These are phyloP conservation scores for Cephus sareptanus DNA, from an alignment of 2,888 invertebrate genomes.

Conservation along the genomic window DNA sequence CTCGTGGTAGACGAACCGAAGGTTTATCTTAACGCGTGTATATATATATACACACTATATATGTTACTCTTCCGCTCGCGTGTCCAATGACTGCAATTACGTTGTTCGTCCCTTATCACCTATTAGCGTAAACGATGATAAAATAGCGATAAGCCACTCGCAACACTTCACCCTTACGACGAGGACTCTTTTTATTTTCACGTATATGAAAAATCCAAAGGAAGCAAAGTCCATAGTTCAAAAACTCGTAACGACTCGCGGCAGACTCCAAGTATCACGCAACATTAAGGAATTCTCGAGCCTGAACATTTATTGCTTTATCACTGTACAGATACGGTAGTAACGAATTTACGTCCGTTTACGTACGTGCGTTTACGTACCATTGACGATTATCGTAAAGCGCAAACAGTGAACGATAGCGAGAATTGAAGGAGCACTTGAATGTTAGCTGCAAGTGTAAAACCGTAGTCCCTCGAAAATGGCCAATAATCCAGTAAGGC, in stretches of 20 bases:
- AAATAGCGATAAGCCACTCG: neutral
- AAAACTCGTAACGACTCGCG: slow-evolving; percentile 14
- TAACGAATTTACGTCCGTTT: neutral
- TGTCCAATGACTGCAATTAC: neutral
- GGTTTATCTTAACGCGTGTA: neutral
- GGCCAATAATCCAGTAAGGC: neutral
- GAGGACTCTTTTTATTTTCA: neutral
- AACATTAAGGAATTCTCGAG: slow-evolving; percentile 34
- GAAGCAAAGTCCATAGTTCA: neutral
- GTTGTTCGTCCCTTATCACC: neutral
- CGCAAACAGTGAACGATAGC: neutral
- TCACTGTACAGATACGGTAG: neutral
- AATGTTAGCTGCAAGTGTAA: neutral
- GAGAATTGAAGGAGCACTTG: neutral
- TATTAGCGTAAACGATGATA: neutral
- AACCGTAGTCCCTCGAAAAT: neutral
- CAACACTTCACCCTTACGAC: neutral
- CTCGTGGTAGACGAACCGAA: neutral
- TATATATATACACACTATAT: slow-evolving; percentile 1
- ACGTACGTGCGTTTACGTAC: neutral
- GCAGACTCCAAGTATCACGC: slow-evolving; percentile 28
- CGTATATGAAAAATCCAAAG: neutral
- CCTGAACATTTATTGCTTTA: slow-evolving; percentile 1
- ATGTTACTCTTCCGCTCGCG: neutral
- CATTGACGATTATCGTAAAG: neutral